phyloP scores from a whole-genome alignment of 2,888 invertebrate genomes.

The Odontothrips loti region DNA sequence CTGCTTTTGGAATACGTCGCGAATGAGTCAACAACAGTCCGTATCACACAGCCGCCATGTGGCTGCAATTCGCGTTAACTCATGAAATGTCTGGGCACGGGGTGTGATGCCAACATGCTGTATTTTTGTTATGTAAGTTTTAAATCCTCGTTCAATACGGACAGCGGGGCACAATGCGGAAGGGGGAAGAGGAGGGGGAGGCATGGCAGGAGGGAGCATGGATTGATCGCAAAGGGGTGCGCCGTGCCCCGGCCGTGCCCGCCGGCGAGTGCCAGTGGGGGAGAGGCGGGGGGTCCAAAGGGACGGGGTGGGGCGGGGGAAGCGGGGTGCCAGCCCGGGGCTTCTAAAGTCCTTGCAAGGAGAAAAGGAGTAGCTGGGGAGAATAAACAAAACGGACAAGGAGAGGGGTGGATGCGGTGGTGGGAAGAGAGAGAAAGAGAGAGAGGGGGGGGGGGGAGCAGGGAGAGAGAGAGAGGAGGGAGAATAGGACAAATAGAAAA shows the following conservation, averaged over 20 bases:
- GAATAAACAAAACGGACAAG: not conserved
- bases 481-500: slow-evolving; percentile 3
- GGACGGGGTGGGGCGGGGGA: not conserved
- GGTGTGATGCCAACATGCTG: not conserved
- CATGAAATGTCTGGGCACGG: not conserved
- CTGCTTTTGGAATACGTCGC: no score
- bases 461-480: not conserved
- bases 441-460: not conserved
- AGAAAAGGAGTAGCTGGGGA: not conserved
- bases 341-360: slow-evolving; percentile 22
- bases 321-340: not conserved
- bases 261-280: not conserved
- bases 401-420: not conserved
- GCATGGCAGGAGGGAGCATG: not conserved
- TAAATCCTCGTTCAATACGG: not conserved
- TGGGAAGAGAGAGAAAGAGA: not conserved
- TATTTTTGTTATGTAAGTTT: not conserved
- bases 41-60: no score
- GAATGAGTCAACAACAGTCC: no score
- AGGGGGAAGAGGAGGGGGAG: not conserved
- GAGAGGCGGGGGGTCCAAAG: not conserved
- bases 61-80: no score
- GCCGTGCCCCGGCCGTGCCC: not conserved
- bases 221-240: slow-evolving; percentile 25
- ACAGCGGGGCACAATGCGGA: not conserved